Evolutionary conservation across 2,113 vertebrate genomes (phyloP).

Genomic region (Bettongia penicillata): DNA sequence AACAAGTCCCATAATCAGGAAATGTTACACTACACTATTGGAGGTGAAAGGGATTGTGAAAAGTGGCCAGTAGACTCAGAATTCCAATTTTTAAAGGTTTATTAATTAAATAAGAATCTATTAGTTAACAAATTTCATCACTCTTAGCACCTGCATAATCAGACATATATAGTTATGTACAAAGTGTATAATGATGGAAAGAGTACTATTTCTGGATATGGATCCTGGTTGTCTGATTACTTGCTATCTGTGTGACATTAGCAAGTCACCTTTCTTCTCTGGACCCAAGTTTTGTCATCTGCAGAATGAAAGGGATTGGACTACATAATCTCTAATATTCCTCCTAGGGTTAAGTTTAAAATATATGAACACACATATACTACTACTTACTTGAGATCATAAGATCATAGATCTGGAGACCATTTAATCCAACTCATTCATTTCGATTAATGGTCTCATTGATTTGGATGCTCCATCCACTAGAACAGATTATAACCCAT

Average conservation of each 20-base stretch:
- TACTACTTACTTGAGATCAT: no score
- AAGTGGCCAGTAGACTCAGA: neutral
- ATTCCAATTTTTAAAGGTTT: no score
- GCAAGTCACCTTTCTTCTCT: neutral
- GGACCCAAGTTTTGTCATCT: neutral
- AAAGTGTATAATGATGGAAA: no score
- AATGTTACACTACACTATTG: neutral
- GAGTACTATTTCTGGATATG: neutral
- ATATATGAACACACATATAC: no score
- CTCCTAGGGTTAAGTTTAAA: neutral
- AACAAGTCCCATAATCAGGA: neutral
- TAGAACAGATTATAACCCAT: no score
- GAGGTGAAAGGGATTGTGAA: neutral
- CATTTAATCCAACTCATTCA: neutral
- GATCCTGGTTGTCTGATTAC: neutral
- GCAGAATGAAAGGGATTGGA: neutral
- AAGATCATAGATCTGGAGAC: neutral
- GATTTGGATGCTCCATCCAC: no score
- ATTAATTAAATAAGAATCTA: neutral
- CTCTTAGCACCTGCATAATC: neutral
- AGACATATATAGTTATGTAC: neutral
- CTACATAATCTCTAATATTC: neutral
- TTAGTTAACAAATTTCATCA: neutral
- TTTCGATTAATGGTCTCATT: neutral
- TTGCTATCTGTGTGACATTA: neutral